Conservation (phyloP, 35 echinoderm and acorn worm species). For the Patiria miniata region DNA sequence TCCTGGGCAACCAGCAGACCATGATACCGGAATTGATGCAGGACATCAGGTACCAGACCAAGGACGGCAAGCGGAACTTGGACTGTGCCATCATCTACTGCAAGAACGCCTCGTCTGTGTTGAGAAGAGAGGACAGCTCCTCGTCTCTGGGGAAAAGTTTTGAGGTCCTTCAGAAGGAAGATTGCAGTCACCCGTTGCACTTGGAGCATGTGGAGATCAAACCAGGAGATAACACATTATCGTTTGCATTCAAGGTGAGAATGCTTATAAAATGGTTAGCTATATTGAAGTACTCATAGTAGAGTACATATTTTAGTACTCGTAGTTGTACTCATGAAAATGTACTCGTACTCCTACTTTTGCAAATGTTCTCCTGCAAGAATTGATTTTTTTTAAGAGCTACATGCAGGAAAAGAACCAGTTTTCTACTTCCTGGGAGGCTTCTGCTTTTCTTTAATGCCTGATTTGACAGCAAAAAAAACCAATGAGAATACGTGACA, state of each 20-base stretch:
- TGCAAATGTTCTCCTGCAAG: no score
- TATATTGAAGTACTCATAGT: no score
- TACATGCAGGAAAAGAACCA: no score
- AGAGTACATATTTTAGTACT: no score
- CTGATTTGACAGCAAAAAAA: neutral
- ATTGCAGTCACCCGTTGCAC: constrained; percentile 34
- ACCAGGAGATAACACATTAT: constrained; percentile 59
- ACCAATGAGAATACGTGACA: no score
- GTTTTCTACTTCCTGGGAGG: no score
- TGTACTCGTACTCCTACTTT: no score
- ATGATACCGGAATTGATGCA: neutral
- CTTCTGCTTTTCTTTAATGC: neutral
- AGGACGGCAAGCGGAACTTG: neutral
- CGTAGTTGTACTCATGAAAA: no score
- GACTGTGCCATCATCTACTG: constrained; percentile 50
- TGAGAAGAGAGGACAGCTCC: constrained; percentile 87
- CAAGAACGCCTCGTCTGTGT: constrained; percentile 50
- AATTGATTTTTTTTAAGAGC: no score
- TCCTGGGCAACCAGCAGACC: neutral
- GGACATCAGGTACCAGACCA: constrained; percentile 12
- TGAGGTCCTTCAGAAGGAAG: constrained; percentile 62
- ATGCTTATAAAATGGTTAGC: no score
- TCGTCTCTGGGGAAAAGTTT: constrained; percentile 68
- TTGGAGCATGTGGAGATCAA: constrained; percentile 45
- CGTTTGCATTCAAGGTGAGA: constrained; percentile 77